Percentiles rank a stretch among this genome's conserved stretches.
phyloP scores from a whole-genome alignment of 2,797 vertebrate genomes.

The Eulemur mongoz region DNA sequence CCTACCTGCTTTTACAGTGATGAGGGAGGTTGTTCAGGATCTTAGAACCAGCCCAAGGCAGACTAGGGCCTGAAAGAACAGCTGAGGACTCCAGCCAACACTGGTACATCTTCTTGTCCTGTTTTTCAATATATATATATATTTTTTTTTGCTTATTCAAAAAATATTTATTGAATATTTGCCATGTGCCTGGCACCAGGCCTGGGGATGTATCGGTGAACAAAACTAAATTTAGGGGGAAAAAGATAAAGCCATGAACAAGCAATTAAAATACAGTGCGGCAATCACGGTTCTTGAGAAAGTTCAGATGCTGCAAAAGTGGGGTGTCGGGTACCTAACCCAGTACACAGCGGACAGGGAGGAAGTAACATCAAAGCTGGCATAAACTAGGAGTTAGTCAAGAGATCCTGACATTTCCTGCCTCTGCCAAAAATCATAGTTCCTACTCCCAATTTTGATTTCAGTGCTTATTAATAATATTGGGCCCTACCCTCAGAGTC shows the following conservation, averaged over 20 bases:
- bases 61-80: neutral
- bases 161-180: neutral
- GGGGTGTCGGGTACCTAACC: accelerated
- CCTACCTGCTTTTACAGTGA: neutral
- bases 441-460: neutral
- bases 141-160: neutral
- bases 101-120: neutral
- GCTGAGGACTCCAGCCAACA: neutral
- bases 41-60: neutral
- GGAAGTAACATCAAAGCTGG: neutral
- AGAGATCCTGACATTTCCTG: neutral
- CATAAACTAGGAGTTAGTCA: neutral
- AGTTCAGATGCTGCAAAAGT: accelerated
- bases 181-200: neutral
- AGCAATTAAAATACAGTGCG: too few relatives aligned
- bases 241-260: neutral
- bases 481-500: neutral
- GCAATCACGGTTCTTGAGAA: neutral
- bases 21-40: neutral
- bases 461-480: neutral
- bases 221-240: neutral
- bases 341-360: accelerated
- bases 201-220: neutral
- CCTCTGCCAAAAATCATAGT: neutral
- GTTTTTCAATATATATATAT: neutral